A percentile compares a stretch with the other conserved stretches of the same genome.
phyloP scores from a whole-genome alignment of 2,797 vertebrate species.

The Otus scops region DNA sequence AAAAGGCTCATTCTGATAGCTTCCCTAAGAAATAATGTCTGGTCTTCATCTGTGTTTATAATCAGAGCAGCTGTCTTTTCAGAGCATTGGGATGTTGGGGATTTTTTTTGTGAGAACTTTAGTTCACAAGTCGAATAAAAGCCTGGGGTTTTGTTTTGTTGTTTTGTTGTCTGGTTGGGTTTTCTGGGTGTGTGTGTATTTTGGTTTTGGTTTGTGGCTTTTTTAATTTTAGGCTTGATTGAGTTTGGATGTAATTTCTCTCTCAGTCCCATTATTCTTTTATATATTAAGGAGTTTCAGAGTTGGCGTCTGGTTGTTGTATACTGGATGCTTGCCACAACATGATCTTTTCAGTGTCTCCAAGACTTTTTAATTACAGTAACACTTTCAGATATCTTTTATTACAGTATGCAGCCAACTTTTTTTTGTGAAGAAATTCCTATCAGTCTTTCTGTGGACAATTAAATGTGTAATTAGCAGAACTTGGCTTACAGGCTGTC shows the following conservation, averaged over 20 bases:
- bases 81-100: accelerated
- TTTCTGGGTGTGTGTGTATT: background rate
- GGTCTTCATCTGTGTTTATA: background rate
- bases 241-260: background rate
- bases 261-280: background rate
- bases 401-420: background rate
- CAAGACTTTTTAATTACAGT: background rate
- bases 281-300: background rate
- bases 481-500: background rate
- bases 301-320: background rate
- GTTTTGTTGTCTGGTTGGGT: no score
- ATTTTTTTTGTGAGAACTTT: background rate
- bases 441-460: background rate
- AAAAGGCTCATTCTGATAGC: background rate
- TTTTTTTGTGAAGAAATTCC: background rate
- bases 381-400: background rate
- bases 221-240: background rate
- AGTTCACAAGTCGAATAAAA: background rate
- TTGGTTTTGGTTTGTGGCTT: background rate
- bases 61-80: background rate
- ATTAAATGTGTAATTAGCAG: background rate
- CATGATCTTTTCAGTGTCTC: background rate
- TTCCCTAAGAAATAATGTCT: background rate
- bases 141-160: accelerated
- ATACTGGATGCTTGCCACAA: background rate